Percentiles rank a stretch among this genome's conserved stretches.
Conservation (phyloP, 2,888 invertebrate genomes). For the Hylaea fasciaria region DNA sequence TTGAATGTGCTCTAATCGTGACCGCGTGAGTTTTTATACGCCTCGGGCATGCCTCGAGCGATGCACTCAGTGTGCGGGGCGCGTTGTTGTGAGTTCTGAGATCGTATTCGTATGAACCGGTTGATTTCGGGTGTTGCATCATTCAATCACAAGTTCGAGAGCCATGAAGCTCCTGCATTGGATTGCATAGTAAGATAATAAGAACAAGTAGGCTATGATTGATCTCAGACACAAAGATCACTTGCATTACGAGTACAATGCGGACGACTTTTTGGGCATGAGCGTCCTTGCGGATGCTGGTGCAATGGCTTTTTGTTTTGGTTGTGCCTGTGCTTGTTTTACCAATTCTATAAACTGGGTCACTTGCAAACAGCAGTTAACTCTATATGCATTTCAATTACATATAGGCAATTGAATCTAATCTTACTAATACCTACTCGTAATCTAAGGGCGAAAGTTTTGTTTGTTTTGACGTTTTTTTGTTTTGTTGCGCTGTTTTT, state of each 20-base stretch:
- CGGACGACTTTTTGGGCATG: slow-evolving; percentile 60
- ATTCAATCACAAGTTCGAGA: slow-evolving; percentile 42
- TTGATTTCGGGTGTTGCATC: slow-evolving; percentile 52
- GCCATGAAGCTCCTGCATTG: slow-evolving; percentile 47
- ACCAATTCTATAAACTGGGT: slow-evolving; percentile 20
- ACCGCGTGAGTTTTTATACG: slow-evolving; percentile 70
- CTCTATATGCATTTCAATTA: not conserved
- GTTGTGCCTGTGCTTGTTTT: slow-evolving; percentile 21
- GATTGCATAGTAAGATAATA: slow-evolving; percentile 56
- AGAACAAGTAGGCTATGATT: slow-evolving; percentile 66
- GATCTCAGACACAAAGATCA: slow-evolving; percentile 69
- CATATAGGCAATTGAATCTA: no score
- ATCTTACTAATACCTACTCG: no score
- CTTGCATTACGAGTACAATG: slow-evolving; percentile 68
- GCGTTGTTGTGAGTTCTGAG: slow-evolving; percentile 42
- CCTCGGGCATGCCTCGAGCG: slow-evolving; percentile 56
- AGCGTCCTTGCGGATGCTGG: slow-evolving; percentile 57
- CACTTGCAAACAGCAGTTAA: slow-evolving; percentile 2
- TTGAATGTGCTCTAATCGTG: slow-evolving; percentile 69
- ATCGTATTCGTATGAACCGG: slow-evolving; percentile 55
- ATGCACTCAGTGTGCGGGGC: slow-evolving; percentile 53
- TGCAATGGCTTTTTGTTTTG: slow-evolving; percentile 37
- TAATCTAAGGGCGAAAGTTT: no score
- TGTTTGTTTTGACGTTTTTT: no score
- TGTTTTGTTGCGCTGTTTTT: no score